Conservation (phyloP, 2,797 vertebrate species). For the Sebastiscus tertius region DNA sequence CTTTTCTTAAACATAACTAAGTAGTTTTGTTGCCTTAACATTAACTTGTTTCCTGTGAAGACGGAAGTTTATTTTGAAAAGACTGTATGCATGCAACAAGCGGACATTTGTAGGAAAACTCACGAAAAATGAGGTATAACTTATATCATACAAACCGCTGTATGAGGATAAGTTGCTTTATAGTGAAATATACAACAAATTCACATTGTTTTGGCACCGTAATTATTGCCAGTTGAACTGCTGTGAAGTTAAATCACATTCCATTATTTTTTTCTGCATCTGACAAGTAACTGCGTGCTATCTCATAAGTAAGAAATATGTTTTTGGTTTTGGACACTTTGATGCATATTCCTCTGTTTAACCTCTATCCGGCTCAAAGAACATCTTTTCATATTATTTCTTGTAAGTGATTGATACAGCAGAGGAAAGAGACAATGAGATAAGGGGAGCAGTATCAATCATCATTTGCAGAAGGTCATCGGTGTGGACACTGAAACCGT, state of each 20-base stretch:
- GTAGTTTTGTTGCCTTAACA: too few species aligned
- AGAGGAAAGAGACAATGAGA: slow-evolving; percentile 55
- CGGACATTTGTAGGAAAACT: too few species aligned
- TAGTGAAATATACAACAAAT: neutral
- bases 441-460: slow-evolving; percentile 64
- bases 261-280: neutral
- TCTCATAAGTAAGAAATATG: neutral
- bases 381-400: slow-evolving; percentile 39
- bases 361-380: slow-evolving; percentile 38
- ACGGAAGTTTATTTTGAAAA: too few species aligned
- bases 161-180: neutral
- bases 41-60: too few species aligned
- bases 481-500: slow-evolving; percentile 34
- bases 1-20: too few species aligned
- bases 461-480: slow-evolving; percentile 65
- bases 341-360: slow-evolving; percentile 48
- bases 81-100: too few species aligned
- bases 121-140: too few species aligned
- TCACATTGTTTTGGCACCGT: neutral
- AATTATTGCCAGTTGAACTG: neutral
- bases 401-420: slow-evolving; percentile 62
- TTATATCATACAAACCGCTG: too few species aligned
- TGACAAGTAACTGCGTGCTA: neutral
- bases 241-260: neutral
- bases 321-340: slow-evolving; percentile 21